Percentiles rank a stretch among this genome's conserved stretches.
Conservation (phyloP, 1,140 invertebrate genomes). For the Teleopsis dalmanni region DNA sequence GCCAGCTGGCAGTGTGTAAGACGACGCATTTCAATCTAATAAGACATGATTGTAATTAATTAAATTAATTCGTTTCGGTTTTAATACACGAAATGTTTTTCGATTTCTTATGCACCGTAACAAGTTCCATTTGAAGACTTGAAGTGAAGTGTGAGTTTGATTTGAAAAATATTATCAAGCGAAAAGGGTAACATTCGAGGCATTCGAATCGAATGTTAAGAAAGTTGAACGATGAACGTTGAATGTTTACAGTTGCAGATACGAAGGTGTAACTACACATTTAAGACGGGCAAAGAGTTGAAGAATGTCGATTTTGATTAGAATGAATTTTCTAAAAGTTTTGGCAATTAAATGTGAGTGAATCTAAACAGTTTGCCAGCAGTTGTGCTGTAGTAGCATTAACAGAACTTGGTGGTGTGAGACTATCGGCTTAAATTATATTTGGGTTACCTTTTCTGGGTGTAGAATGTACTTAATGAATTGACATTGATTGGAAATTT, state of each 20-base stretch:
- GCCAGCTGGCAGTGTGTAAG: too few species aligned
- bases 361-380: not conserved
- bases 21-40: slow-evolving; percentile 31
- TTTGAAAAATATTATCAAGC: too few species aligned
- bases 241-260: too few species aligned
- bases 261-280: too few species aligned
- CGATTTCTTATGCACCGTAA: slow-evolving; percentile 20
- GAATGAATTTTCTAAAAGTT: not conserved
- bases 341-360: not conserved
- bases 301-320: slow-evolving; percentile 13
- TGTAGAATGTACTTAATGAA: slow-evolving; percentile 35
- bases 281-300: too few species aligned
- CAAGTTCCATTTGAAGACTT: not conserved
- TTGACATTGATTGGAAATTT: slow-evolving; percentile 46
- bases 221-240: too few species aligned
- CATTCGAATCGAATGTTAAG: too few species aligned
- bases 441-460: not conserved
- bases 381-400: too few species aligned
- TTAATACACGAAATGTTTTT: slow-evolving; percentile 45
- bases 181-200: too few species aligned
- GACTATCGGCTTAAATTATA: too few species aligned
- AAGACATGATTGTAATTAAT: slow-evolving; percentile 46
- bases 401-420: too few species aligned
- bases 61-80: slow-evolving; percentile 46
- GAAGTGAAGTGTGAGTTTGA: slow-evolving; percentile 1